These are phyloP conservation scores for Thaumatotibia leucotreta DNA, from an alignment of 1,140 invertebrate species.

Conservation along the genomic window DNA sequence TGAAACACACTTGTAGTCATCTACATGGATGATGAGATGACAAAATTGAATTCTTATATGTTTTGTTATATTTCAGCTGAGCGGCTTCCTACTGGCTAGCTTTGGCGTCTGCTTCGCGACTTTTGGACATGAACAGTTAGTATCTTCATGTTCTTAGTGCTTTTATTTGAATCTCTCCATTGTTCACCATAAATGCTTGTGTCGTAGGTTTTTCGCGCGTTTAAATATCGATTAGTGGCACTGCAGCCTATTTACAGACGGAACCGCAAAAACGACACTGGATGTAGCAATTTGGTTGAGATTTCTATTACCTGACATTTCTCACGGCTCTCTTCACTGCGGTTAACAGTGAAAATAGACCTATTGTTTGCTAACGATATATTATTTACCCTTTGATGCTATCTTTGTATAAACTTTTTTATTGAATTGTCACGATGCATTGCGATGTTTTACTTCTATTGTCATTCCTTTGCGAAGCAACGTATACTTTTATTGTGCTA, in stretches of 20 bases:
- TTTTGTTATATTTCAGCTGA: constrained; percentile 61
- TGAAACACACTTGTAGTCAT: background rate
- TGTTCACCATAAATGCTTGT: background rate
- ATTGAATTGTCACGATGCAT: constrained; percentile 35
- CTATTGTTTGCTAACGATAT: constrained; percentile 51
- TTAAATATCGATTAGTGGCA: constrained; percentile 23
- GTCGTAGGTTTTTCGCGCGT: background rate
- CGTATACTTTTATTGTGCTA: constrained; percentile 4
- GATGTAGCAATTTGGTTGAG: constrained; percentile 43
- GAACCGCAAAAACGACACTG: constrained; percentile 36
- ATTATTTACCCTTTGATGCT: constrained; percentile 43
- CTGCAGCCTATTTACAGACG: background rate
- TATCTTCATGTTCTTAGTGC: constrained; percentile 42
- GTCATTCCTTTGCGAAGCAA: constrained; percentile 18
- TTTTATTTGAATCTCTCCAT: constrained; percentile 10
- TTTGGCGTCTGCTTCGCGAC: constrained; percentile 66
- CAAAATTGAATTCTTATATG: background rate
- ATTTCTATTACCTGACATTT: constrained; percentile 54
- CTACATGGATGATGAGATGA: background rate
- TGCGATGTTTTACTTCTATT: constrained; percentile 40
- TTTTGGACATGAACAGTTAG: constrained; percentile 72
- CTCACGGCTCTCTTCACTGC: constrained; percentile 57
- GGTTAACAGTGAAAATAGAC: constrained; percentile 63
- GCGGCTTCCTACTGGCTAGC: constrained; percentile 61
- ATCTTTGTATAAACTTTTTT: constrained; percentile 20